phyloP scores from a whole-genome alignment of 2,113 vertebrate species.

The Nesogale talazaci region DNA sequence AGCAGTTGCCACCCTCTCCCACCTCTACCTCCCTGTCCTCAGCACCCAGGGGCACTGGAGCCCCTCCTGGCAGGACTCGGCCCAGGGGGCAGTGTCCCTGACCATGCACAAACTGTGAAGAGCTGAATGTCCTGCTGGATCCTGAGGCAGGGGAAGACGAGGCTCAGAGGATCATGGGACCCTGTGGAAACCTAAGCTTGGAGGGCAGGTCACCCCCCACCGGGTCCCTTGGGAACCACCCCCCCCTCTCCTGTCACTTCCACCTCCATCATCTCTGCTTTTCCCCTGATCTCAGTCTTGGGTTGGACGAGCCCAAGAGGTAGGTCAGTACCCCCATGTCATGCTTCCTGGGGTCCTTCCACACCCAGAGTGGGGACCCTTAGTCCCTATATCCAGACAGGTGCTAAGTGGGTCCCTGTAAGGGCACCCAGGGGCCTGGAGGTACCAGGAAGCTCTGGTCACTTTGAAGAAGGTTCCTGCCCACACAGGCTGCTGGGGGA shows the following conservation, averaged over 20 bases:
- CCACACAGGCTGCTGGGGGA: too few relatives aligned
- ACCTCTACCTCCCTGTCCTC: not conserved
- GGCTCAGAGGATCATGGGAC: not conserved
- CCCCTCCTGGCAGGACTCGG: not conserved
- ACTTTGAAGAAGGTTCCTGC: too few relatives aligned
- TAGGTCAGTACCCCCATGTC: not conserved
- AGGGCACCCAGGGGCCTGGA: not conserved
- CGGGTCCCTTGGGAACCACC: rapidly evolving
- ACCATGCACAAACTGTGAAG: not conserved
- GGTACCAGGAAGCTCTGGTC: too few relatives aligned
- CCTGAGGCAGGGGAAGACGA: not conserved
- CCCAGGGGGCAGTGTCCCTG: rapidly evolving
- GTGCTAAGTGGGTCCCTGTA: not conserved
- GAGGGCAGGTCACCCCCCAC: too few relatives aligned
- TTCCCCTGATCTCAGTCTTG: rapidly evolving
- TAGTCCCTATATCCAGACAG: constrained; percentile 37
- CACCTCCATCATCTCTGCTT: rapidly evolving
- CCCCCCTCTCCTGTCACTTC: too few relatives aligned
- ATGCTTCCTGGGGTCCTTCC: not conserved
- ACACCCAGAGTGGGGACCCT: not conserved
- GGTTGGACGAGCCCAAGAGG: not conserved
- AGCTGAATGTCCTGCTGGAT: not conserved
- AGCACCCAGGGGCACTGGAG: not conserved
- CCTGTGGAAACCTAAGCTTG: rapidly evolving
- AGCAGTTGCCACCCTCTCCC: not conserved